Evolutionary conservation across 2,888 invertebrate species (phyloP), one percentile per base, ranked within the genome.

Genomic region (Pelosia muscerda): DNA sequence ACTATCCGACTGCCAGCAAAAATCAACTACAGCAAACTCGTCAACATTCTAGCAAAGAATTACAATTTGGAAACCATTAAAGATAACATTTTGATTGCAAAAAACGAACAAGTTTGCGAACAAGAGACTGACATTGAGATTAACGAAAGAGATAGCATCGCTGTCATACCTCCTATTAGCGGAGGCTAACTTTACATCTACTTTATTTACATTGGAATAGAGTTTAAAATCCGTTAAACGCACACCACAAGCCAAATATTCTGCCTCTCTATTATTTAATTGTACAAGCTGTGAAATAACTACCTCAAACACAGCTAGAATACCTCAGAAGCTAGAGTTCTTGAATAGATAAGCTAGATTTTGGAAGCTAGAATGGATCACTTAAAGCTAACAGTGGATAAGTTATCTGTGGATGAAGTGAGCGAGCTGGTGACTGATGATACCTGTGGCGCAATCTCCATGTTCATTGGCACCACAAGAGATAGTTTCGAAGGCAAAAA

Each of bases 131-230:
- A 92, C 55, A 89, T 97, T 54, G 86, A 92, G 26, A 90, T 98
- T 9, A 95, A 95, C 54, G 94, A 96, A 31, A 96, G 96, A 73
- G 98, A 99, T 95, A 97, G 97, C 89, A 95, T 99, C 73, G 99
- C 99, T 73, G 96, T 99, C 19, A 99, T 99, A 85, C 99, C 99
- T 65, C 99, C 99, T 0, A 95, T 99, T 63, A 99, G 99, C 92
- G 99, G 99, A 82, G 99, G 99, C 82, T 97, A 96, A 72, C 4
- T 15, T 25, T 13, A 28, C 0, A 1, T 15, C 23, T 15, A 60
- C 9, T 2, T 15, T 31, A 0, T n/a, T 10, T 10, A 6, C 22
- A 2, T 10, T 57, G 9, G 0, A 0, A 49, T 49, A 49, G 49
- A 49, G n/a, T 49, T 49, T 49, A n/a, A 9, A 49, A 49, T n/a